Percentiles rank a stretch among this genome's conserved stretches.
phyloP scores from a whole-genome alignment of 2,888 invertebrate genomes.

The Eubasilissa splendida region DNA sequence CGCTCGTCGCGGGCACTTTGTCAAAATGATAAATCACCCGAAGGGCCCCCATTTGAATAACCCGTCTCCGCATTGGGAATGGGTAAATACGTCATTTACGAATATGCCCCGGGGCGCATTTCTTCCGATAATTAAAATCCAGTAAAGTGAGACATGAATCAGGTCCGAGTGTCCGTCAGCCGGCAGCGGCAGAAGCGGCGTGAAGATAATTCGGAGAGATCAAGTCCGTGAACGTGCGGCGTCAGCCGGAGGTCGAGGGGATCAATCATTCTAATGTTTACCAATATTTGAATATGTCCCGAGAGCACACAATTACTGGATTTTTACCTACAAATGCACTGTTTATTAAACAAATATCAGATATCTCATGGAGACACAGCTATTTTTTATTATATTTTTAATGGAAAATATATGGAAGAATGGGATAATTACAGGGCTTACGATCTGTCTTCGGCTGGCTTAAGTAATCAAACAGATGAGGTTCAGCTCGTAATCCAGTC shows the following conservation, averaged over 20 bases:
- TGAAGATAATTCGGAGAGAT: background rate
- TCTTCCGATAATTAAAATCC: constrained; percentile 22
- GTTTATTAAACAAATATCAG: no score
- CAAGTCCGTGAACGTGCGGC: background rate
- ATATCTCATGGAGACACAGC: no score
- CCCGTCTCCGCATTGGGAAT: constrained; percentile 1
- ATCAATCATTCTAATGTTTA: background rate
- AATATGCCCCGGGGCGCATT: background rate
- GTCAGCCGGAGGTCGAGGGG: constrained; percentile 3
- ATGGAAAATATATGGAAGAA: no score
- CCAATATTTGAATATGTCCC: no score
- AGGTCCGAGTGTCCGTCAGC: background rate
- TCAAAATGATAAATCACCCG: background rate
- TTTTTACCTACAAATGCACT: no score
- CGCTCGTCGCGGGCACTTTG: no score
- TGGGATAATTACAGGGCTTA: no score
- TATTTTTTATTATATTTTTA: no score
- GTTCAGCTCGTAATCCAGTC: no score
- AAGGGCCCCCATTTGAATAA: constrained; percentile 28
- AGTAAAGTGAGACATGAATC: constrained; percentile 27
- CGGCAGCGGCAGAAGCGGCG: background rate
- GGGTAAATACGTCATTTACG: background rate
- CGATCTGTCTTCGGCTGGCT: no score
- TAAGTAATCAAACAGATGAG: no score
- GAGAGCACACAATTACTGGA: no score